Conservation (phyloP, 2,113 vertebrate genomes). For the Cnemophilus loriae region DNA sequence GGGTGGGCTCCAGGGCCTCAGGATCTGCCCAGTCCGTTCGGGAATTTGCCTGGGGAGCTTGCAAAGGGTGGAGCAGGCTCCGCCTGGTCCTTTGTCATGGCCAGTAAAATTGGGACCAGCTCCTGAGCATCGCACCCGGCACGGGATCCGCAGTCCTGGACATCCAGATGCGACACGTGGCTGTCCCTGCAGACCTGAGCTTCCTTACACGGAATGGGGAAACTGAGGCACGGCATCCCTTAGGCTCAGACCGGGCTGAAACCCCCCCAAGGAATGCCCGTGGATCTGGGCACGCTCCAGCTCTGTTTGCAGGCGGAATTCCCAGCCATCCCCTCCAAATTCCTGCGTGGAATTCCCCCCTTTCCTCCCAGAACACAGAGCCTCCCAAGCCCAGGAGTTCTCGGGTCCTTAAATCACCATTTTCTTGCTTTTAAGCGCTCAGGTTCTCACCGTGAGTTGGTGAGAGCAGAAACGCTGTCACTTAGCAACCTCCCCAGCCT, state of each 20-base stretch:
- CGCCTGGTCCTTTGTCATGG: not conserved
- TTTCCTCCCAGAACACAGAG: not conserved
- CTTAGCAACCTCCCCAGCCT: constrained; percentile 22
- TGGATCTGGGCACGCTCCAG: rapidly evolving
- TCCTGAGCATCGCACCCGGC: rapidly evolving
- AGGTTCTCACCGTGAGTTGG: not conserved
- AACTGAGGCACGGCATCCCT: not conserved
- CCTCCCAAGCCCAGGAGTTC: not conserved
- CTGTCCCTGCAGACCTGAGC: not conserved
- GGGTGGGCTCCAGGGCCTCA: rapidly evolving
- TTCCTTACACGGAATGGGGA: not conserved
- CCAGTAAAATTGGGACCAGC: not conserved
- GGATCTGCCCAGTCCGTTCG: rapidly evolving
- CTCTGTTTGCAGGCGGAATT: not conserved
- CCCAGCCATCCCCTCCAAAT: not conserved
- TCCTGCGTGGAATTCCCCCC: not conserved
- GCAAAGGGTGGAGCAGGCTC: rapidly evolving
- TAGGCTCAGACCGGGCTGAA: not conserved
- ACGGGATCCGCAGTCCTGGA: rapidly evolving
- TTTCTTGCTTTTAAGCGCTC: not conserved
- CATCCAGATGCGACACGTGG: rapidly evolving
- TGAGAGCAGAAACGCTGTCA: not conserved
- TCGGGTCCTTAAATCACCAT: not conserved
- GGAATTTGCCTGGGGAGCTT: not conserved
- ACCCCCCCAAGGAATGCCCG: rapidly evolving